Evolutionary conservation across 1,140 invertebrate species (phyloP), one percentile per base, ranked within the genome.

Genomic region (Cyclina sinensis): DNA sequence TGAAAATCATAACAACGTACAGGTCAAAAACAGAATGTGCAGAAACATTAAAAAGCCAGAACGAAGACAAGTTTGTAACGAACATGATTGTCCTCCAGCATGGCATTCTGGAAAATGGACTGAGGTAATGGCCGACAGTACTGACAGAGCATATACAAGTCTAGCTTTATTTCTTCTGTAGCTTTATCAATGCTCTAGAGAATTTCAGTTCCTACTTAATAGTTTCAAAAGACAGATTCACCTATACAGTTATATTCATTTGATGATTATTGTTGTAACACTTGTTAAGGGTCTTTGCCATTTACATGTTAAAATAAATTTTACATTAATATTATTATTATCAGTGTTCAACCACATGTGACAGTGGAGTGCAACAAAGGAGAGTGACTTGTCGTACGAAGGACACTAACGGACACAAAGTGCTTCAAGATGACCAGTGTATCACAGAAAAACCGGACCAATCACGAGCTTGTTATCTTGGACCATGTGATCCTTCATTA

Each of bases 301-400:
- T 43, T 43, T 43, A 43, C 43, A 43, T 7, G 43, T 7, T 57
- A 57, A 57, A 57, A n/a, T n/a, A 57, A 57, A 57, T 18, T 27
- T 18, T 32, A 30, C n/a, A 30, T 65, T 65, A 9, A 65, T 65
- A 1, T 30, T 59, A 5, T 59, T 12, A 7, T 65, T 37, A 27
- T 76, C 92, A 98, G 97, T 98, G 98, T 93, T 96, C 96, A 70
- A 97, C 97, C 84, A 91, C 95, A 14, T 98, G 98, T 93, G 97
- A 97, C 0, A 96, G 96, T 90, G 97, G 97, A 0, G 94, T 96
- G 57, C 97, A 98, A 94, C 95, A 94, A 37, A 96, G 98, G 24
- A 95, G 96, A 86, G 93, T 98, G 24, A 96, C 96, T 88, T 98
- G 98, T 92, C 94, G 96, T 18, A 96, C 96, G 48, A 91, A 93